Conservation (phyloP, 2,888 invertebrate species). For the Polyommatus icarus region DNA sequence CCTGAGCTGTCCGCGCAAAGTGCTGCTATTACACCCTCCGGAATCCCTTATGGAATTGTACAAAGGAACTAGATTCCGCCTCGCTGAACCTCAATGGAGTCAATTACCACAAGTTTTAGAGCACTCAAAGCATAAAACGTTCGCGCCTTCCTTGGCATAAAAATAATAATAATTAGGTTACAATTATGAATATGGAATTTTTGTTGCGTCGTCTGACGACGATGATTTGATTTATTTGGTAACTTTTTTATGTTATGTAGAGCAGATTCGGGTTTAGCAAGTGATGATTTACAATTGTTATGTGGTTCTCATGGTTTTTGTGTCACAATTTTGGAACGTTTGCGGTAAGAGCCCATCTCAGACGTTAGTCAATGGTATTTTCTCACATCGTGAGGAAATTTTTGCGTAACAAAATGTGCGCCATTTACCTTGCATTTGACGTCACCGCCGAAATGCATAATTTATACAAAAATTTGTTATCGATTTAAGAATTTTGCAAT, state of each 20-base stretch:
- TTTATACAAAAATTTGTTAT: not conserved
- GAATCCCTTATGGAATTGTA: constrained; percentile 48
- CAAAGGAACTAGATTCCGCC: constrained; percentile 71
- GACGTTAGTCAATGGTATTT: not conserved
- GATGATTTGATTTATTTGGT: not conserved
- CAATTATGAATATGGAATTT: not conserved
- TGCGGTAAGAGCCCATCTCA: not conserved
- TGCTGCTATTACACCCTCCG: constrained; percentile 69
- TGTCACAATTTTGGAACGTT: not conserved
- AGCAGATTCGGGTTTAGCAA: not conserved
- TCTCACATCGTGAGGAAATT: not conserved
- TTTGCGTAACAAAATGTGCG: not conserved
- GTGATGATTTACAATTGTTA: not conserved
- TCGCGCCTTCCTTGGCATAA: not conserved
- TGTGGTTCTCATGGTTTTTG: constrained; percentile 2
- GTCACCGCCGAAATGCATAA: not conserved
- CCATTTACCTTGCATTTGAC: not conserved
- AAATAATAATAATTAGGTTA: not conserved
- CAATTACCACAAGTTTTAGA: constrained; percentile 51
- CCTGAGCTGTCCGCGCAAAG: constrained; percentile 75
- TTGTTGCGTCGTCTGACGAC: not conserved
- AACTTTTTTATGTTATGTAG: not conserved
- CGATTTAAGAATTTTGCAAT: not conserved
- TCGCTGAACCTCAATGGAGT: constrained; percentile 61
- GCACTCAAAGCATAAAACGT: constrained; percentile 16